These are phyloP conservation scores for Pogona vitticeps DNA, from an alignment of 2,113 vertebrate species.

Conservation along the genomic window DNA sequence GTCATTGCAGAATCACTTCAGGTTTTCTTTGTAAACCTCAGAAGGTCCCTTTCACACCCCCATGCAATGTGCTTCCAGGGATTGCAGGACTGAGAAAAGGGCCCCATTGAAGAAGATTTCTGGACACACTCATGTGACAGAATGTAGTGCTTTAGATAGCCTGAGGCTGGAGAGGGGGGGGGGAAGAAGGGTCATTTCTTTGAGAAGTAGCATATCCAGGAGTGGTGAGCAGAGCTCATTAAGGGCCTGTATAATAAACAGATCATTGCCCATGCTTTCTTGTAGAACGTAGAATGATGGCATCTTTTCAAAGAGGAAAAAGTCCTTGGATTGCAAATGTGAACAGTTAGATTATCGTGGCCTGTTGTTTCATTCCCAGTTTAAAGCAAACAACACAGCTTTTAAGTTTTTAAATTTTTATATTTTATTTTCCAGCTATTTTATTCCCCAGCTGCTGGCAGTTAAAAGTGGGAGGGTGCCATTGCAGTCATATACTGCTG, in stretches of 20 bases:
- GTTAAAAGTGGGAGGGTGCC: too few relatives aligned
- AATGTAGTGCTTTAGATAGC: background rate
- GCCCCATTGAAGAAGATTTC: too few relatives aligned
- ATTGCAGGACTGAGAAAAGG: too few relatives aligned
- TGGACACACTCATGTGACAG: too few relatives aligned
- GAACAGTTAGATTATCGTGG: conserved; percentile 7
- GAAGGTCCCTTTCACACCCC: too few relatives aligned
- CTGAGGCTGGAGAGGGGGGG: background rate
- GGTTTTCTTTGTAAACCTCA: too few relatives aligned
- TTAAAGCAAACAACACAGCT: background rate
- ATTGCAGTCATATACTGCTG: too few relatives aligned
- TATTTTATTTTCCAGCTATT: background rate
- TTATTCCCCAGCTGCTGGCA: too few relatives aligned
- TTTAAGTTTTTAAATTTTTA: conserved; percentile 16
- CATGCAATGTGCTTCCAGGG: too few relatives aligned
- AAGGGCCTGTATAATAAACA: conserved; percentile 23
- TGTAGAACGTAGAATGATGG: background rate
- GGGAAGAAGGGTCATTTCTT: background rate
- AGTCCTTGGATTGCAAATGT: conserved; percentile 17
- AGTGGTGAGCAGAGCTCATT: background rate
- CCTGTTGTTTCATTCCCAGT: background rate
- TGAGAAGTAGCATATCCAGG: background rate
- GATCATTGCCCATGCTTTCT: conserved; percentile 4
- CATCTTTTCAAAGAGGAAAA: background rate
- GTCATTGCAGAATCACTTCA: too few relatives aligned